Percentiles rank a stretch among this genome's conserved stretches.
Conservation (phyloP, 1,140 invertebrate species). For the Hylaeus anthracinus region DNA sequence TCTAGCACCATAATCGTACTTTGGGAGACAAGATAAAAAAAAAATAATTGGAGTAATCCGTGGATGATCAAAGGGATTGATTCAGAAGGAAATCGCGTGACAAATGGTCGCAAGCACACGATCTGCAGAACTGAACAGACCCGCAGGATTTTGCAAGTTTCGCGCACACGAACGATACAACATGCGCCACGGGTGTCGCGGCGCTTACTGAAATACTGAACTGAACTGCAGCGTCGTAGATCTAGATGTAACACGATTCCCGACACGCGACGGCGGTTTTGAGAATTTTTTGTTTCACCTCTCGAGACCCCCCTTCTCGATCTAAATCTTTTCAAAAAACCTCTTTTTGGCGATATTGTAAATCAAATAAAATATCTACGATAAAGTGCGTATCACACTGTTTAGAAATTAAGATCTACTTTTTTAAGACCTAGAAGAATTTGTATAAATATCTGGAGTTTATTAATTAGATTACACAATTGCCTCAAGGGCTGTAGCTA, state of each 20-base stretch:
- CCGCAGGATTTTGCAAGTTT: not conserved
- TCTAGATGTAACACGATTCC: constrained; percentile 20
- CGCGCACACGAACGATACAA: constrained; percentile 33
- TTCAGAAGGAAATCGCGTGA: not conserved
- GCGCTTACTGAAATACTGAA: constrained; percentile 66
- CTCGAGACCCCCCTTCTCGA: not conserved
- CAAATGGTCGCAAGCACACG: not conserved
- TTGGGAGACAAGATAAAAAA: not conserved
- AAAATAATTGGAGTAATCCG: not conserved
- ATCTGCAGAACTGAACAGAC: not conserved
- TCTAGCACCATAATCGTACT: constrained; percentile 69
- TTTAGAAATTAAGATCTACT: too few relatives aligned
- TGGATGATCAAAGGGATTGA: not conserved
- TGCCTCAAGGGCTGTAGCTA: too few relatives aligned
- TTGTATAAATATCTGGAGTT: too few relatives aligned
- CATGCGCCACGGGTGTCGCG: constrained; percentile 65
- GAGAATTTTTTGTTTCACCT: constrained; percentile 2
- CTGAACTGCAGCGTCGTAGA: constrained; percentile 1
- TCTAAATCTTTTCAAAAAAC: not conserved
- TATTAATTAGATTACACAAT: too few relatives aligned
- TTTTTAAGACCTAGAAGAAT: too few relatives aligned
- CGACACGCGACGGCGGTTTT: constrained; percentile 23
- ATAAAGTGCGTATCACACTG: too few relatives aligned
- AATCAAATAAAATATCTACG: too few relatives aligned
- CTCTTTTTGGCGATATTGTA: not conserved